Base-by-base conservation (phyloP, 2,888 invertebrate species). In the Folsomia candida region DNA sequence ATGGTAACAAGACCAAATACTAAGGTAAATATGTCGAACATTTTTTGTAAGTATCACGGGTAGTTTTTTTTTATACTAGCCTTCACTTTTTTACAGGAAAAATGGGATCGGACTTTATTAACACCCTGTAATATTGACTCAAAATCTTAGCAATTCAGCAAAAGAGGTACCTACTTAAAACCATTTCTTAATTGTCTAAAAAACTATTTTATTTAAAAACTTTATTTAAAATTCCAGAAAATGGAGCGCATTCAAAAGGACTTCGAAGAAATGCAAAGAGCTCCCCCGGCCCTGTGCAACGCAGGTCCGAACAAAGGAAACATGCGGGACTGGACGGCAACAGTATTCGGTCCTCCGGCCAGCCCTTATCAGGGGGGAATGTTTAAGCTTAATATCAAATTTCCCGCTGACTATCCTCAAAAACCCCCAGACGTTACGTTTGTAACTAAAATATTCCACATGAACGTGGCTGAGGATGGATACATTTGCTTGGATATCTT, bases 401-500 rank as follows among this genome's bases (percentile, higher is more conserved):
- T 66, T 22, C 28, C 54, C 2, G 2, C 18, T 22, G 28, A 66
- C n/a, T 66, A 57, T 28, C 66, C 66, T n/a, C 3, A 3, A 26
- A n/a, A 2, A 14, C 57, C 66, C 6, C 66, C 66, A 1, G n/a
- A 2, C 51, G 66, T 66, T 1, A 26, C 27, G 1, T 57, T 66
- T n/a, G 1, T 20, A 4, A 57, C 66, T 26, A 66, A 66, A 66
- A 25, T 66, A 1, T 66, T 11, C 22, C 66, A 66, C 18, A 1
- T 28, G 28, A 66, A 66, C 28, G 26, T 66, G 14, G 28, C 57
- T 3, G 58, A 66, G 28, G 66, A 66, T 29, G 66, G 66, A 2
- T 28, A 57, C 27, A 66, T 66, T 24, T 66, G 66, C 27, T 26
- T 66, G 26, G 66, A 66, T 20, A 66, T 66, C 27, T 28, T 66